A percentile compares a stretch with the other conserved stretches of the same genome.
phyloP scores from a whole-genome alignment of 2,888 invertebrate species.

The Tinea pellionella region DNA sequence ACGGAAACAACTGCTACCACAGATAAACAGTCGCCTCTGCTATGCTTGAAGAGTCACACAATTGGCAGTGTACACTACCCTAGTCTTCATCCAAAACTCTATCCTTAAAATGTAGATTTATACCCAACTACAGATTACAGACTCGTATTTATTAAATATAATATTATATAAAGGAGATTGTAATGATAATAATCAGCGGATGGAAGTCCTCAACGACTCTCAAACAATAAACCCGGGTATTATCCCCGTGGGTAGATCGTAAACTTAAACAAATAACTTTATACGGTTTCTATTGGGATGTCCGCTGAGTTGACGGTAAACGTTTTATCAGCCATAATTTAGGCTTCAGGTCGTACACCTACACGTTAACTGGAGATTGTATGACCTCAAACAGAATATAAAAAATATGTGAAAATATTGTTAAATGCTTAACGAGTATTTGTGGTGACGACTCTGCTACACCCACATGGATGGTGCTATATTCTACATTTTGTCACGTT shows the following conservation, averaged over 20 bases:
- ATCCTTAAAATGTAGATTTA: too few relatives aligned
- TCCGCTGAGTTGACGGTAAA: conserved; percentile 35
- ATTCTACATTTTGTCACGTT: too few relatives aligned
- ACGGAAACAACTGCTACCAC: too few relatives aligned
- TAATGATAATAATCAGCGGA: conserved; percentile 1
- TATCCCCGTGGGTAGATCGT: conserved; percentile 44
- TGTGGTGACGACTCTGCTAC: too few relatives aligned
- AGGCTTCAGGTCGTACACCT: conserved; percentile 31
- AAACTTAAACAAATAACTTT: conserved; percentile 68
- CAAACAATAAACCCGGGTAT: neutral
- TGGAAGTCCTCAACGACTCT: conserved; percentile 4
- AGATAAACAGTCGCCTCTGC: too few relatives aligned
- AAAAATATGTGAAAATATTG: too few relatives aligned
- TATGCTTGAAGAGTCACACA: too few relatives aligned
- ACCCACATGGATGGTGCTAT: too few relatives aligned
- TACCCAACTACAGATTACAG: neutral
- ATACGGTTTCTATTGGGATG: conserved; percentile 61
- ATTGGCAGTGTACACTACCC: too few relatives aligned
- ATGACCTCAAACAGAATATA: conserved; percentile 29
- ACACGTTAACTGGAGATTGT: conserved; percentile 26
- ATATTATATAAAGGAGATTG: neutral
- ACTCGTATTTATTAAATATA: neutral
- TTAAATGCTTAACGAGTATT: too few relatives aligned
- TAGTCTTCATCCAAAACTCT: too few relatives aligned
- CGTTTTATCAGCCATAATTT: conserved; percentile 23